phyloP scores from a whole-genome alignment of 2,888 invertebrate species.

The Xestia ashworthii region DNA sequence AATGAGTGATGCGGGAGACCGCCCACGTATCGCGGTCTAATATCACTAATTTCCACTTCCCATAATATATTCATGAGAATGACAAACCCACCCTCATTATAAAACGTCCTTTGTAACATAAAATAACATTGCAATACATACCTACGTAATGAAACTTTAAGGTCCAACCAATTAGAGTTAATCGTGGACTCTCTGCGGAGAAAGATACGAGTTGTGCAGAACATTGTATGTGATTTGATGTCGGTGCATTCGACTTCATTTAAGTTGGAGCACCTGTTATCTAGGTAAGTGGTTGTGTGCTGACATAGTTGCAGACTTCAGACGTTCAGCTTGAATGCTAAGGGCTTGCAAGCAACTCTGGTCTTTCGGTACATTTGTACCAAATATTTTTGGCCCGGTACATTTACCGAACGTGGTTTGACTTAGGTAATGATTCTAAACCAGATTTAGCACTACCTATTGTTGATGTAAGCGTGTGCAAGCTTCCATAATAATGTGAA shows the following conservation, averaged over 20 bases:
- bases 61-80: slow-evolving; percentile 29
- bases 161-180: slow-evolving; percentile 42
- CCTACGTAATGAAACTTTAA: slow-evolving; percentile 40
- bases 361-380: not conserved
- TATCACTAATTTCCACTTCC: slow-evolving; percentile 41
- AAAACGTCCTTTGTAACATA: slow-evolving; percentile 18
- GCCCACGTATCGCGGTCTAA: slow-evolving; percentile 39
- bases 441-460: not conserved
- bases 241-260: slow-evolving; percentile 54
- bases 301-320: slow-evolving; percentile 39
- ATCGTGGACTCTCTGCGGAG: slow-evolving; percentile 29
- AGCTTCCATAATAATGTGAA: slow-evolving; percentile 7
- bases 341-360: slow-evolving; percentile 10
- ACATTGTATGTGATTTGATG: slow-evolving; percentile 51
- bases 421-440: not conserved
- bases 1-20: slow-evolving; percentile 41
- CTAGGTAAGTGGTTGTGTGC: slow-evolving; percentile 26
- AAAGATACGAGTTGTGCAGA: slow-evolving; percentile 39
- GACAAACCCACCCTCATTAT: slow-evolving; percentile 22
- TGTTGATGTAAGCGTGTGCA: not conserved
- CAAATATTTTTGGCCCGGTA: not conserved
- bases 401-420: not conserved
- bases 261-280: slow-evolving; percentile 45
- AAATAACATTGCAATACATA: slow-evolving; percentile 24
- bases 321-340: slow-evolving; percentile 17